Conservation (phyloP, 2,888 invertebrate genomes). For the Marasmarcha lunaedactyla region DNA sequence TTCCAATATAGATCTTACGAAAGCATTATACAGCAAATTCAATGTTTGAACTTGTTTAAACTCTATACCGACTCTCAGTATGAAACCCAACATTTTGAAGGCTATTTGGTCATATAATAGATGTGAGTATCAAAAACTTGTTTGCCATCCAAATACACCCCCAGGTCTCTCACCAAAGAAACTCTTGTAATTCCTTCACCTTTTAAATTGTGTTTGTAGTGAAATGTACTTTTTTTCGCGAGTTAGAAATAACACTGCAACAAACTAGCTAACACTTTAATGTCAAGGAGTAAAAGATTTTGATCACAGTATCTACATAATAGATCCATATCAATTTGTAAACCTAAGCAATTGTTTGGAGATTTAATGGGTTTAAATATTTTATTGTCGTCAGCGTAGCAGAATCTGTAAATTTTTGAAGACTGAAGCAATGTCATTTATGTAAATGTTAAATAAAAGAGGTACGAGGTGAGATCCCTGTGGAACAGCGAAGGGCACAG, state of each 20-base stretch:
- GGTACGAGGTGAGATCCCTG: conserved; percentile 2
- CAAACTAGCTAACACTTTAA: no score
- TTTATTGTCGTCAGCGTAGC: conserved; percentile 1
- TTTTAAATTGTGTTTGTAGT: background rate
- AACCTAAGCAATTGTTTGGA: background rate
- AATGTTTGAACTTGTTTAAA: background rate
- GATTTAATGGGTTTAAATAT: conserved; percentile 1
- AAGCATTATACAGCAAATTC: background rate
- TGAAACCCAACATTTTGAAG: background rate
- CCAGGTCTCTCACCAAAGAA: no score
- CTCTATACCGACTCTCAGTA: background rate
- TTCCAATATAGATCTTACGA: conserved; percentile 1
- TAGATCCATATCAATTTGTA: background rate
- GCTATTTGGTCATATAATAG: background rate
- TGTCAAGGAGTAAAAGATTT: background rate
- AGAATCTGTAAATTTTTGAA: background rate
- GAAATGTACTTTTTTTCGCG: no score
- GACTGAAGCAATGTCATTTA: background rate
- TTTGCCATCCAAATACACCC: background rate
- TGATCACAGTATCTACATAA: background rate
- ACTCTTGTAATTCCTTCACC: background rate
- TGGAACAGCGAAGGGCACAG: background rate
- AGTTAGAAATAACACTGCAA: no score
- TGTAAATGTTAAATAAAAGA: conserved; percentile 1
- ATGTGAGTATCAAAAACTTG: background rate